Evolutionary conservation across 2,797 vertebrate species (phyloP).

Genomic region (Trematomus bernacchii): DNA sequence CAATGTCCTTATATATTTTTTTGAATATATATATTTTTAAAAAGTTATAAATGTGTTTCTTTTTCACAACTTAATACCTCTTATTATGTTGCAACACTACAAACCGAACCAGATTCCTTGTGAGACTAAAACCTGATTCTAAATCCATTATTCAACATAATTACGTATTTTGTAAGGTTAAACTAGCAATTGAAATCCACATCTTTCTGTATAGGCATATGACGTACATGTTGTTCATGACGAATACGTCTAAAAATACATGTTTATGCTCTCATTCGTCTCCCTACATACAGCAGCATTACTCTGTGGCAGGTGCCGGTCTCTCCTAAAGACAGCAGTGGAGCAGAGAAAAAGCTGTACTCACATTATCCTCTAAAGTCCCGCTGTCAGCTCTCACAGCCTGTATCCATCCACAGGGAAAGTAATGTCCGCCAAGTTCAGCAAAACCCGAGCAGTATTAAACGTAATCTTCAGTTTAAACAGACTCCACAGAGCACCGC

Average conservation of each 20-base stretch:
- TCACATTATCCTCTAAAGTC: slow-evolving; percentile 25
- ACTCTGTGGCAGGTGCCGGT: slow-evolving; percentile 34
- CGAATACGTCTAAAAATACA: neutral
- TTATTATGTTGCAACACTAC: too few species aligned
- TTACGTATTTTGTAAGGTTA: neutral
- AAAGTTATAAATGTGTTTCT: too few species aligned
- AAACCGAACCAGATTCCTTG: too few species aligned
- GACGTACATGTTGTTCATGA: neutral
- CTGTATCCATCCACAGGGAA: slow-evolving; percentile 21
- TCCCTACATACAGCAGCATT: neutral
- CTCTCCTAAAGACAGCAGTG: neutral
- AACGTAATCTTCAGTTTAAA: neutral
- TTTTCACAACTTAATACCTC: too few species aligned
- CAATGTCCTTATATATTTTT: too few species aligned
- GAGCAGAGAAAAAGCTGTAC: neutral
- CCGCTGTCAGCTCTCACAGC: neutral
- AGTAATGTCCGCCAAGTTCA: neutral
- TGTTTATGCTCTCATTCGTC: neutral
- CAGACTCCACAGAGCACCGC: neutral
- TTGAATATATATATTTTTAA: too few species aligned
- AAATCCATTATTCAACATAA: too few species aligned
- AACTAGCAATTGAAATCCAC: neutral
- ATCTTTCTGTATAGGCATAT: neutral
- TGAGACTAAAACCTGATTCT: too few species aligned
- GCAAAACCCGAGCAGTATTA: neutral